Evolutionary conservation across 2,113 vertebrate genomes (phyloP).

Genomic region (Entelurus aequoreus): DNA sequence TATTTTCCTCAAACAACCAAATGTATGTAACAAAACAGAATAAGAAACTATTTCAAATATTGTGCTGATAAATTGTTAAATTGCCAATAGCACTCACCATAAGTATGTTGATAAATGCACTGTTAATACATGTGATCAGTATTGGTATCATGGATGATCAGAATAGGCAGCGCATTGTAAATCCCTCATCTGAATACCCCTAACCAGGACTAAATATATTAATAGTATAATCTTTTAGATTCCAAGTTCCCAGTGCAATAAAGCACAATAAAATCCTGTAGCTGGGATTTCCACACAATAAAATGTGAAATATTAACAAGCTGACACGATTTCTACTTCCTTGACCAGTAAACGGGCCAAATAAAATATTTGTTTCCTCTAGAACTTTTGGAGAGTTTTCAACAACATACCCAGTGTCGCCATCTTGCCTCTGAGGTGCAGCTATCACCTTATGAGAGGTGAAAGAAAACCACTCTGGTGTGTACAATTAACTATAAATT

Average conservation of each 20-base stretch:
- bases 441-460: constrained; percentile 94
- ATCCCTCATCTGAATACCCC: background rate
- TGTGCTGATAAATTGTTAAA: too few species aligned
- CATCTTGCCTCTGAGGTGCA: constrained; percentile 82
- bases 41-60: too few species aligned
- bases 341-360: constrained; percentile 6
- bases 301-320: constrained; percentile 19
- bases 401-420: constrained; percentile 92
- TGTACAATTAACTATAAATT: constrained; percentile 20
- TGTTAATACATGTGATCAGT: too few species aligned
- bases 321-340: background rate
- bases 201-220: background rate
- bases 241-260: background rate
- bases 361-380: constrained; percentile 25
- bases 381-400: constrained; percentile 98
- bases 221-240: background rate
- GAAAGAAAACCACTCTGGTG: constrained; percentile 90
- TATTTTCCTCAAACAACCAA: too few species aligned
- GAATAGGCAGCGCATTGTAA: too few species aligned
- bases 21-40: too few species aligned
- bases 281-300: background rate
- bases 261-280: constrained; percentile 4
- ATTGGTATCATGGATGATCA: too few species aligned
- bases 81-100: too few species aligned
- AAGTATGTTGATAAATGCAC: too few species aligned